phyloP scores from a whole-genome alignment of 2,113 vertebrate genomes.

The Piliocolobus tephrosceles region DNA sequence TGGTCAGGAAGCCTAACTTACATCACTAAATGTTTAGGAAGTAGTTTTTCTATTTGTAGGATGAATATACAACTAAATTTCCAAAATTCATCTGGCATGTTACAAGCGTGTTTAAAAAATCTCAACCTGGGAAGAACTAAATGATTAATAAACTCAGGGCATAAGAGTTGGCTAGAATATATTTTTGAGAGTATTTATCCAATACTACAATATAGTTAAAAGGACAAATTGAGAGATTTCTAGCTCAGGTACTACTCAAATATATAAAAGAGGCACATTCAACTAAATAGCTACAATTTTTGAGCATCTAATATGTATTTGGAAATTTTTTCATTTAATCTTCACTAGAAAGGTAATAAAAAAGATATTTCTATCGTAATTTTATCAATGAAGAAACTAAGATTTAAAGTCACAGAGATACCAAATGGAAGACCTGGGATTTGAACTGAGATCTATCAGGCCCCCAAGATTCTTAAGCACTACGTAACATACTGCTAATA shows the following conservation, averaged over 20 bases:
- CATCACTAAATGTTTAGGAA: not conserved
- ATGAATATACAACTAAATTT: not conserved
- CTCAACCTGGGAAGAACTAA: not conserved
- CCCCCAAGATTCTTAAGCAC: constrained; percentile 8
- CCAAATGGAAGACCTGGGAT: not conserved
- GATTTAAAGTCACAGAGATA: not conserved
- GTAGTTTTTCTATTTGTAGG: not conserved
- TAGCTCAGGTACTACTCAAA: not conserved
- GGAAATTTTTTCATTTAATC: constrained; percentile 48
- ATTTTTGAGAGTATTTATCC: not conserved
- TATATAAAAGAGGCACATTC: not conserved
- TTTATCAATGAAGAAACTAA: constrained; percentile 9
- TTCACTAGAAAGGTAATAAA: not conserved
- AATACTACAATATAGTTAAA: not conserved
- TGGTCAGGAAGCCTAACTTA: not conserved
- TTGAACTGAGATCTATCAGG: not conserved
- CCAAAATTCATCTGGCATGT: constrained; percentile 28
- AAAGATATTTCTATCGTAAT: not conserved
- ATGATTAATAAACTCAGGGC: not conserved
- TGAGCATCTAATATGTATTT: constrained; percentile 1
- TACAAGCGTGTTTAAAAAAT: not conserved
- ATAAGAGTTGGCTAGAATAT: not conserved
- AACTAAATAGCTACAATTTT: not conserved
- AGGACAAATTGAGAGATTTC: not conserved
- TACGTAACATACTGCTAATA: not conserved